These are phyloP conservation scores for Okapia johnstoni DNA, from an alignment of 2,113 vertebrate genomes.

Conservation along the genomic window DNA sequence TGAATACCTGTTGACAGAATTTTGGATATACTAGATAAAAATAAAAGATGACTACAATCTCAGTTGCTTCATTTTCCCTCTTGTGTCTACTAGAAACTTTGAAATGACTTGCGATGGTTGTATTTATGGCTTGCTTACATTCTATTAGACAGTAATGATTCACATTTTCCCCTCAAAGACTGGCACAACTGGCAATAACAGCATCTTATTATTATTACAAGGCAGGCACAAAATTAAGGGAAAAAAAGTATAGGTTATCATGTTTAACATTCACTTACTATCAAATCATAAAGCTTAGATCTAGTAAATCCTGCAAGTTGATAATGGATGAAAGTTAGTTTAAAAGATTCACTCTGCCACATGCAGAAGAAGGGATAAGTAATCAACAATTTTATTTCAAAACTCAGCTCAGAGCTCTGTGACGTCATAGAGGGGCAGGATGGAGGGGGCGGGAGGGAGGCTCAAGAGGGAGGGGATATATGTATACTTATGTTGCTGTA, in stretches of 20 bases:
- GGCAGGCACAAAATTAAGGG: background rate
- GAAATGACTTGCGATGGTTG: background rate
- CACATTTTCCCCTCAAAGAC: background rate
- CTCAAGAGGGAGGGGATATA: background rate
- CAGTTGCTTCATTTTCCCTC: background rate
- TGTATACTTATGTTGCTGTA: background rate
- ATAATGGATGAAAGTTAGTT: background rate
- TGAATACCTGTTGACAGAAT: background rate
- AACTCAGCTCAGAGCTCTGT: background rate
- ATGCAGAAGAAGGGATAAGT: background rate
- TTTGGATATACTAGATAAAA: background rate
- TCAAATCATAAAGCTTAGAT: background rate
- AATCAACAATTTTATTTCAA: background rate
- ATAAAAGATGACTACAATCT: background rate
- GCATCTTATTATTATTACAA: background rate
- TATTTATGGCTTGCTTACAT: background rate
- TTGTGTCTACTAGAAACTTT: background rate
- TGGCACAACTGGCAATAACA: background rate
- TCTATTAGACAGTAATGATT: background rate
- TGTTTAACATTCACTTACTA: background rate
- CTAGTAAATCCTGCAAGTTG: background rate
- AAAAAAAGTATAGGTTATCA: background rate
- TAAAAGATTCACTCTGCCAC: background rate
- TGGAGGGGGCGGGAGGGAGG: background rate
- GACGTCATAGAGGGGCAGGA: background rate